Evolutionary conservation across 2,113 vertebrate genomes (phyloP), one percentile per base, ranked within the genome.

Genomic region (Nothobranchius furzeri): DNA sequence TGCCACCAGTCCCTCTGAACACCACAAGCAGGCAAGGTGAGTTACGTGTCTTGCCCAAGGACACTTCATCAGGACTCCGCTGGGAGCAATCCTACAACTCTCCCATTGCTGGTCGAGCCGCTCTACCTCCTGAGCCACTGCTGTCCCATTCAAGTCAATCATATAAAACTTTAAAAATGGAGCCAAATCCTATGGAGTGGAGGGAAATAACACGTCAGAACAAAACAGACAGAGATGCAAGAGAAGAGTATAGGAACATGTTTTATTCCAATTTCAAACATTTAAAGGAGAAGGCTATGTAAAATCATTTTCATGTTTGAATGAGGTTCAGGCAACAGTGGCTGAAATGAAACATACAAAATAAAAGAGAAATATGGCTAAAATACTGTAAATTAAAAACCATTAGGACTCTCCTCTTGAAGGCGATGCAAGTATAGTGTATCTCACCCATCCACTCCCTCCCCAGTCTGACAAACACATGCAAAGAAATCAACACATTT

Each of bases 281-380:
- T 92, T 93, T 91, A 91, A 91, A 93, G 92, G 92, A 93, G 91
- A 92, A 92, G 92, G 91, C 88, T 93, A 93, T 94, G 92, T 76
- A 76, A 92, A 93, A 90, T 92, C 89, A 91, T 92, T 91, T 91
- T 91, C 89, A 92, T 92, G 92, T 92, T 90, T 89, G 87, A 92
- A 92, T 93, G 93, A 94, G 91, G 90, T 93, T 92, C 92, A 94
- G 93, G 93, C 93, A 94, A 93, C 93, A 92, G 91, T 94, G 93
- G 93, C 92, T 92, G 92, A 93, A 94, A 93, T 92, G 85, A 90
- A 91, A 90, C 79, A 87, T 89, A 87, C 78, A 88, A 90, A 20
- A 20, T 20, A 20, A 90, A 89, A 49, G 84, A 89, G 85, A 90
- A 89, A 87, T 86, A 92, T 92, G 92, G 91, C 89, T 85, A 93